Conservation (phyloP, 2,797 vertebrate species). For the Sebastes flavidus region DNA sequence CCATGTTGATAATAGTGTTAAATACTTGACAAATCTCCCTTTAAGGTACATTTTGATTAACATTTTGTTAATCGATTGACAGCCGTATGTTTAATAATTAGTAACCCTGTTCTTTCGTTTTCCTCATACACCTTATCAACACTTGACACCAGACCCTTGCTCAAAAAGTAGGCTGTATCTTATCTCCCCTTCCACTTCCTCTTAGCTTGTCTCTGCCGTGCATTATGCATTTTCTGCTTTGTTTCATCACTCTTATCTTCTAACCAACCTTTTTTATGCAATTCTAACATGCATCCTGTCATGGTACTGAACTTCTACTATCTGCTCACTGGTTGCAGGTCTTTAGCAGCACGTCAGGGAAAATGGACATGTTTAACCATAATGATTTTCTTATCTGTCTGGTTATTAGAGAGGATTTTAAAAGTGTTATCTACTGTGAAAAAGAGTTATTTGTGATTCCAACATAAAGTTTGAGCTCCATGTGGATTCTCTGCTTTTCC, state of each 20-base stretch:
- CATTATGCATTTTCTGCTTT: neutral
- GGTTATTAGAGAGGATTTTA: neutral
- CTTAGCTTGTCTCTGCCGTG: neutral
- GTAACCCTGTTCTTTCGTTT: neutral
- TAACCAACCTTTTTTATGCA: neutral
- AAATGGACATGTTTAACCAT: neutral
- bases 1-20: too few species aligned
- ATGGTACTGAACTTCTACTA: neutral
- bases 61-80: too few species aligned
- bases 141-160: too few species aligned
- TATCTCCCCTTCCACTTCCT: neutral
- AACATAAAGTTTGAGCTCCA: neutral
- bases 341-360: neutral
- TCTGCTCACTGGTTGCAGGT: neutral
- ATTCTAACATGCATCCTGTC: neutral
- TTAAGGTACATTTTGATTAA: too few species aligned
- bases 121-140: too few species aligned
- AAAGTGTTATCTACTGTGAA: neutral
- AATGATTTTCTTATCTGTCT: neutral
- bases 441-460: neutral
- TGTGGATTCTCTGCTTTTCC: too few species aligned
- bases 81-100: neutral
- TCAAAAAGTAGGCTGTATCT: neutral
- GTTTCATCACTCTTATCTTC: neutral
- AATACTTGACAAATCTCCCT: too few species aligned